These are phyloP conservation scores for Anhinga rufa DNA, from an alignment of 2,113 vertebrate genomes.

Conservation along the genomic window DNA sequence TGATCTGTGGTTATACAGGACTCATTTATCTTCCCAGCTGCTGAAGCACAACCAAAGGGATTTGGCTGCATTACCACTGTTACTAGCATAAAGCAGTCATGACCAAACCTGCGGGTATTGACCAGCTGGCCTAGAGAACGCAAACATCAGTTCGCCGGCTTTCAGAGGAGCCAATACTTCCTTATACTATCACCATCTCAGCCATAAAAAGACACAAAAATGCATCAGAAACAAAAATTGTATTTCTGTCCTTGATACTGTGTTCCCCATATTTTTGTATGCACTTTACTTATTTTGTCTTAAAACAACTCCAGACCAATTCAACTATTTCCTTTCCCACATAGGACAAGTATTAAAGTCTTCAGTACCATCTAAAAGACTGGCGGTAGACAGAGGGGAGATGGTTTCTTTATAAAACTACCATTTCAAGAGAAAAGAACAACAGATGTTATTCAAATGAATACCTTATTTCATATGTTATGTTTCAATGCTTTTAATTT, in stretches of 20 bases:
- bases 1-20: background rate
- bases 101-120: background rate
- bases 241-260: background rate
- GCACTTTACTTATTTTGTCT: background rate
- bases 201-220: background rate
- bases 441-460: background rate
- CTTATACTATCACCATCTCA: background rate
- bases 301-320: background rate
- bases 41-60: background rate
- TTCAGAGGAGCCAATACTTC: background rate
- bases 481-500: background rate
- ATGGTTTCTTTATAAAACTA: background rate
- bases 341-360: background rate
- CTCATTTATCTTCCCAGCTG: background rate
- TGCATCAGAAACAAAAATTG: background rate
- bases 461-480: background rate
- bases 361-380: background rate
- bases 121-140: background rate
- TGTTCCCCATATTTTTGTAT: background rate
- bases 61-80: background rate
- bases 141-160: background rate
- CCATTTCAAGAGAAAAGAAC: background rate
- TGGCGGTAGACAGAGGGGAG: background rate
- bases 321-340: background rate
- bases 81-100: background rate